Evolutionary conservation across 1,140 invertebrate genomes (phyloP).

Genomic region (Eubasilissa regina): DNA sequence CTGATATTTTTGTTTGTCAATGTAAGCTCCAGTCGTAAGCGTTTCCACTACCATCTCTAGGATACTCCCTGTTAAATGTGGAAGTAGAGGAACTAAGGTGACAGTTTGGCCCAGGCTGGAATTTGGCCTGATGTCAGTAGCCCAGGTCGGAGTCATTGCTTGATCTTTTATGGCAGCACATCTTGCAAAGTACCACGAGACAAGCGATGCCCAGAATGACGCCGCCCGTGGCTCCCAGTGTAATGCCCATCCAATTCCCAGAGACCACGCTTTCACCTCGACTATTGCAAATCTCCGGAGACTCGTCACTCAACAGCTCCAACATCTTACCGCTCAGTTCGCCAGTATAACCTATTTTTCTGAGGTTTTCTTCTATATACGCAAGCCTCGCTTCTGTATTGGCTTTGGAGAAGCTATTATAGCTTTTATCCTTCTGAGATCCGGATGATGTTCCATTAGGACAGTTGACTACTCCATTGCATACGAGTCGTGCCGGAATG

Average conservation of each 20-base stretch:
- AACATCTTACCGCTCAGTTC: constrained; percentile 67
- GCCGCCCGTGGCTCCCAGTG: constrained; percentile 66
- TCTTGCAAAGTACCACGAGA: constrained; percentile 67
- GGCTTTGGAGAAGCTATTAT: constrained; percentile 68
- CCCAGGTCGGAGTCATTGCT: constrained; percentile 69
- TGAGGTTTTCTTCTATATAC: constrained; percentile 73
- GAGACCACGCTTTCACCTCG: constrained; percentile 62
- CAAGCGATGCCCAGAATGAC: constrained; percentile 66
- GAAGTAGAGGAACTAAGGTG: constrained; percentile 61
- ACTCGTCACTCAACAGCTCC: constrained; percentile 76
- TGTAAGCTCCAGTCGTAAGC: constrained; percentile 71
- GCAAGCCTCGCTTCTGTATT: constrained; percentile 69
- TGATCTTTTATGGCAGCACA: constrained; percentile 71
- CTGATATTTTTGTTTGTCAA: constrained; percentile 64
- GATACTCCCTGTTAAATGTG: constrained; percentile 56
- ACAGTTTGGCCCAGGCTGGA: constrained; percentile 66
- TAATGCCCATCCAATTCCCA: constrained; percentile 68
- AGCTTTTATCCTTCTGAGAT: constrained; percentile 63
- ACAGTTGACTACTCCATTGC: constrained; percentile 91
- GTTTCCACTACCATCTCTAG: constrained; percentile 62
- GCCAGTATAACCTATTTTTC: constrained; percentile 72
- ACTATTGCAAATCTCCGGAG: constrained; percentile 76
- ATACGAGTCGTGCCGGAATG: constrained; percentile 85
- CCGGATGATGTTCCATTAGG: constrained; percentile 74
- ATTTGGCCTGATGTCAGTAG: constrained; percentile 71